Base-by-base conservation (phyloP, 2,113 vertebrate species). In the Laterallus jamaicensis region DNA sequence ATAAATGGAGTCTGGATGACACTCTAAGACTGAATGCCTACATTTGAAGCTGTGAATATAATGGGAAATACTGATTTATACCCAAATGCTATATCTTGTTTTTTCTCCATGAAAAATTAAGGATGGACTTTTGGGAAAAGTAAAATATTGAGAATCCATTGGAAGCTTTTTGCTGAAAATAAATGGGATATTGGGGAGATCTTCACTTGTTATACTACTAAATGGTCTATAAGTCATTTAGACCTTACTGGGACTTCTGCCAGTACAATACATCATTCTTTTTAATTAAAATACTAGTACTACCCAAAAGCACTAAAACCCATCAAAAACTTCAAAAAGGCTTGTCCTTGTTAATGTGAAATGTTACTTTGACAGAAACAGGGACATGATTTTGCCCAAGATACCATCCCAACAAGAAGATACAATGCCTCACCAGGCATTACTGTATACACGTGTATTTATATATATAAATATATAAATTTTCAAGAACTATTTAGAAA, bases 201-300 rank as follows among this genome's bases (percentile, higher is more conserved):
- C 86, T 95, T 94, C 92, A 81, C 93, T 95, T 96, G 42, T 88
- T 95, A 94, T 75, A 81, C 79, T 92, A 68, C 68, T 96, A 96
- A 96, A 94, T 96, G 90, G 69, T 88, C 94, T 93, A 83, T 96
- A 96, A 96, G 90, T 95, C 93, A 97, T 91, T 93, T 86, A 95
- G 52, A 37, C 75, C 60, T 92, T 92, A 84, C 86, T 81, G 90
- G 96, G 96, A 96, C 54, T 88, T 88, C 78, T 95, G 95, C 96
- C 95, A 96, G 85, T 90, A 47, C 35, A 83, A 94, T 96, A 86
- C 32, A 95, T 96, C 90, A 95, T 88, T 94, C 76, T 79, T 95
- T 93, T 96, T 94, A 96, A 96, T 95, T 97, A 96, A 94, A 96
- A 93, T 73, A 79, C 66, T 92, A 84, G 82, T 95, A 84, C 49